Percentiles rank a stretch among this genome's conserved stretches.
These are phyloP conservation scores for Halcyon badia DNA, from an alignment of 2,797 vertebrate genomes.

Conservation along the genomic window DNA sequence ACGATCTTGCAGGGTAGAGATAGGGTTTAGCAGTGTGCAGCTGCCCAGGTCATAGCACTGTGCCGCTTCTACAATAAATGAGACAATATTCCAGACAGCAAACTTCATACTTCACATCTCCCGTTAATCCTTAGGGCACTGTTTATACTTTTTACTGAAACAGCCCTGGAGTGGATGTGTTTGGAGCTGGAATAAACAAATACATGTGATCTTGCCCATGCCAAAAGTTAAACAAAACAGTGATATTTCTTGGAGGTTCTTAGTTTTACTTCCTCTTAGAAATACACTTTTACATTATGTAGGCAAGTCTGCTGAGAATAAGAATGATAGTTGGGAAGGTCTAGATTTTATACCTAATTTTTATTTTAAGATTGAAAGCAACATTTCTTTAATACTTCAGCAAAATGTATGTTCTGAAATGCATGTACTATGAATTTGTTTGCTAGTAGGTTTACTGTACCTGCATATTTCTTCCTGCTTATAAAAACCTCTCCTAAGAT, in stretches of 20 bases:
- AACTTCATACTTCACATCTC: neutral
- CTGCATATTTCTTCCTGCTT: neutral
- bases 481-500: neutral
- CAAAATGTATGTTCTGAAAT: neutral
- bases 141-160: neutral
- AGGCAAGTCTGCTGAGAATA: neutral
- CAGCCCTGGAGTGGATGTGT: neutral
- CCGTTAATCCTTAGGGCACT: neutral
- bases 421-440: neutral
- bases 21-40: neutral
- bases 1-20: neutral
- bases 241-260: neutral
- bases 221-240: neutral
- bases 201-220: neutral
- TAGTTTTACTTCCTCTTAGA: neutral
- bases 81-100: neutral
- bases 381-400: neutral
- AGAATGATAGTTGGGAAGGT: neutral
- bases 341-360: neutral
- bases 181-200: neutral
- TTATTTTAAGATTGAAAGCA: neutral
- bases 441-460: neutral
- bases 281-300: neutral
- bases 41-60: too few species aligned
- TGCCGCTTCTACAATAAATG: neutral